Evolutionary conservation across 2,888 invertebrate genomes (phyloP).

Genomic region (Aphodius granarius): DNA sequence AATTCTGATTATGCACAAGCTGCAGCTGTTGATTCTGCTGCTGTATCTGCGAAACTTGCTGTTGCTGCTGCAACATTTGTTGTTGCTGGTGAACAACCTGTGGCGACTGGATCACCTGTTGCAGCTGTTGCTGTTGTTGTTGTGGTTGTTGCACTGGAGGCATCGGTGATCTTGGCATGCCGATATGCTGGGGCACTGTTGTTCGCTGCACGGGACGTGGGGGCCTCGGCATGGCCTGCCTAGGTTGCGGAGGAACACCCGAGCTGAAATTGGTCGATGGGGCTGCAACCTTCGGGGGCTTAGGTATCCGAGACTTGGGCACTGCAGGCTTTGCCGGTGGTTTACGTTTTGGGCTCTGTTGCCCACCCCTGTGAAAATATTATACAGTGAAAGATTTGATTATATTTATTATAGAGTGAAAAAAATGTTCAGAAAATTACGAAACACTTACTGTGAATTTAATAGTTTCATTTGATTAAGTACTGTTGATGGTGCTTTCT

Average conservation of each 20-base stretch:
- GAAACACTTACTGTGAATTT: background rate
- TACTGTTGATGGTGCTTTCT: background rate
- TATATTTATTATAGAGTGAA: background rate
- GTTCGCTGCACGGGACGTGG: background rate
- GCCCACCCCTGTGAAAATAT: background rate
- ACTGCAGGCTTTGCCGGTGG: background rate
- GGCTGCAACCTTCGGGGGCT: background rate
- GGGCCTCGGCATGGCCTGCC: background rate
- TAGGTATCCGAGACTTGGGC: background rate
- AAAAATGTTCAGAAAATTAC: no score
- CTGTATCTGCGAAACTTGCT: constrained; percentile 16
- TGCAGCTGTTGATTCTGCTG: constrained; percentile 16
- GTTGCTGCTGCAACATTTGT: constrained; percentile 10
- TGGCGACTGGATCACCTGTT: constrained; percentile 18
- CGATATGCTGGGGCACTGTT: background rate
- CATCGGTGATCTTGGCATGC: constrained; percentile 44
- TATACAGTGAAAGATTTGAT: background rate
- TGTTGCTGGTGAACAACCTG: constrained; percentile 3
- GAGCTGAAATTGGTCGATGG: background rate
- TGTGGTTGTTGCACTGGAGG: constrained; percentile 38
- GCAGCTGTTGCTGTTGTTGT: constrained; percentile 37
- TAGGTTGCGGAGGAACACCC: background rate
- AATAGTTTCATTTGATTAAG: background rate
- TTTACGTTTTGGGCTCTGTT: background rate
- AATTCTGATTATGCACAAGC: constrained; percentile 26